Evolutionary conservation across 1,140 invertebrate genomes (phyloP).

Genomic region (Camponotus pennsylvanicus): DNA sequence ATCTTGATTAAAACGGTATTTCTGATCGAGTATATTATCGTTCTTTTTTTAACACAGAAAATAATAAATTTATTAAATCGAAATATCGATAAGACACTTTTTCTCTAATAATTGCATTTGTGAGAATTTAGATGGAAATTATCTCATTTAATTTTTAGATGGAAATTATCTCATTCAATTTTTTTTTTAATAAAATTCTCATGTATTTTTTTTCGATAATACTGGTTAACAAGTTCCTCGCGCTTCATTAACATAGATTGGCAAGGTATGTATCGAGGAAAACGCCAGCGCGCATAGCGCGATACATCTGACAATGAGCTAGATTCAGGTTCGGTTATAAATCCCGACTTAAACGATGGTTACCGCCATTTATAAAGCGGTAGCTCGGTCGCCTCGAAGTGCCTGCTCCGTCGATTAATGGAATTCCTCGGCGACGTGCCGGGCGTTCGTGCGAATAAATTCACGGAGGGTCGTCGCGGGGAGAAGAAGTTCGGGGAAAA

Average conservation of each 20-base stretch:
- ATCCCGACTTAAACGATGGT: conserved; percentile 73
- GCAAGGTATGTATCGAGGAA: conserved; percentile 14
- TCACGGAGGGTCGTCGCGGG: conserved; percentile 61
- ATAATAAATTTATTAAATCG: neutral
- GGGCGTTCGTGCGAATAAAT: conserved; percentile 76
- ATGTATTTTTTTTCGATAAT: neutral
- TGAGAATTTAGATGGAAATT: neutral
- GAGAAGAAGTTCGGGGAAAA: conserved; percentile 44
- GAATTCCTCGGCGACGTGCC: conserved; percentile 74
- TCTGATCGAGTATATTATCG: neutral
- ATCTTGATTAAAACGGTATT: neutral
- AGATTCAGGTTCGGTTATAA: conserved; percentile 63
- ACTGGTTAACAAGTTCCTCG: neutral
- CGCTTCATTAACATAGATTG: neutral
- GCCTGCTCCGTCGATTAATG: conserved; percentile 74
- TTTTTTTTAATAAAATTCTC: neutral
- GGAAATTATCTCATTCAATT: neutral
- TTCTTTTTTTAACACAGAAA: neutral
- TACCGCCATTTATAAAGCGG: conserved; percentile 73
- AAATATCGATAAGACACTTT: neutral
- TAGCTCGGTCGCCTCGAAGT: conserved; percentile 71
- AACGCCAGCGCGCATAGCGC: conserved; percentile 12
- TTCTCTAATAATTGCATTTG: neutral
- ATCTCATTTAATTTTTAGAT: too few relatives aligned
- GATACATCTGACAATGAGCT: conserved; percentile 43